Evolutionary conservation across 2,797 vertebrate genomes (phyloP).

Genomic region (Cyprinodon diabolis): DNA sequence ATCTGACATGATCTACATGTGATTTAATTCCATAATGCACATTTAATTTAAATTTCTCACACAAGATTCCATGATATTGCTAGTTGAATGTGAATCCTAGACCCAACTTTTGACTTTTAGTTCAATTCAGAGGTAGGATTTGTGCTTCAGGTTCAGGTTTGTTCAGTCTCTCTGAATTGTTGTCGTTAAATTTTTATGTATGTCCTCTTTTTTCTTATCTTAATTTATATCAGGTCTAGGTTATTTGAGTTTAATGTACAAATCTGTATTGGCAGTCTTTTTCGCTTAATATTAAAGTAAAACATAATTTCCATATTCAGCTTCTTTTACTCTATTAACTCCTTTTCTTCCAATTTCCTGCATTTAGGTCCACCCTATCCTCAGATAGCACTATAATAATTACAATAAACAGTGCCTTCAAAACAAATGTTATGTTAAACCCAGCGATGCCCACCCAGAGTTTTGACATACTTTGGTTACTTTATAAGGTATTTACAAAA

Average conservation of each 20-base stretch:
- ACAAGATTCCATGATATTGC: neutral
- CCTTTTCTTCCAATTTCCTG: neutral
- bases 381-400: neutral
- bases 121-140: neutral
- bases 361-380: neutral
- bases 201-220: neutral
- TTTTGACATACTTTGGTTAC: conserved; percentile 1
- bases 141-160: neutral
- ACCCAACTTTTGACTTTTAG: neutral
- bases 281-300: neutral
- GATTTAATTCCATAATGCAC: neutral
- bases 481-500: conserved; percentile 6
- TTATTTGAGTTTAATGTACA: neutral
- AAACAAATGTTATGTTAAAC: conserved; percentile 3
- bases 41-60: neutral
- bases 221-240: neutral
- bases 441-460: conserved; percentile 3
- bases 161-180: neutral
- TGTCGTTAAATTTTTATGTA: no score
- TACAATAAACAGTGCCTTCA: conserved; percentile 3
- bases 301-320: neutral
- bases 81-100: neutral
- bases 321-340: neutral
- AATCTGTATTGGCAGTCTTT: neutral
- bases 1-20: no score